Base-by-base conservation (phyloP, 2,113 vertebrate genomes). In the Labeo rohita region DNA sequence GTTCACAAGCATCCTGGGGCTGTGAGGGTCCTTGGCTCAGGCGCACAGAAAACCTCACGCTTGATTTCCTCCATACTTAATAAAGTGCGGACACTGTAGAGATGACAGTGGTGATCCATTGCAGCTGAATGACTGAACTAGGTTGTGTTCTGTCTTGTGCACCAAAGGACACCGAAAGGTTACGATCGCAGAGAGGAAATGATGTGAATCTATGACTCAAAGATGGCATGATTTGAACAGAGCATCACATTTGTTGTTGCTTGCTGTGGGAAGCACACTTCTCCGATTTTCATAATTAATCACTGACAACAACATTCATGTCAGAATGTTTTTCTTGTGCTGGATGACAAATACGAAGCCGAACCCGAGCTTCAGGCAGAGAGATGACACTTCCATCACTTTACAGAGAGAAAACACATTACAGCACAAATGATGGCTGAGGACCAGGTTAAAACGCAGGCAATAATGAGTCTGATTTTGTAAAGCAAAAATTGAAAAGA, bases 401-500 rank as follows among this genome's bases (percentile, higher is more conserved):
- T 80, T 72, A 39, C 18, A 65, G 70, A 63, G 23, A 70, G 50
- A 83, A 79, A 66, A 85, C 63, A 84, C 49, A 89, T 84, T 56
- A 85, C 49, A 39, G 36, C 36, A 52, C 78, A 87, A 54, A 84
- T 84, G 47, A 80, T 49, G 43, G 75, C 54, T 65, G 45, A 78
- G 49, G 16, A 47, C 34, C 65, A 85, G 72, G 72, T 23, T 74
- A 74, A 54, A 77, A 65, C 6, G 28, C 56, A 72, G 56, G 34
- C 36, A 87, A 87, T 87, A 88, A 87, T 50, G 15, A 84, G 7
- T 16, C 74, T n/a, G 77, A 90, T 89, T 88, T 84, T 87, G 80
- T 63, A 76, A 85, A 12, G 76, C 56, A 83, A 59, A 87, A 83
- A 85, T 79, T 73, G 84, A 85, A 76, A 88, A 85, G 77, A 91